Percentiles rank a stretch among this genome's conserved stretches.
Conservation (phyloP, 1,140 invertebrate species). For the Drosophila teissieri region DNA sequence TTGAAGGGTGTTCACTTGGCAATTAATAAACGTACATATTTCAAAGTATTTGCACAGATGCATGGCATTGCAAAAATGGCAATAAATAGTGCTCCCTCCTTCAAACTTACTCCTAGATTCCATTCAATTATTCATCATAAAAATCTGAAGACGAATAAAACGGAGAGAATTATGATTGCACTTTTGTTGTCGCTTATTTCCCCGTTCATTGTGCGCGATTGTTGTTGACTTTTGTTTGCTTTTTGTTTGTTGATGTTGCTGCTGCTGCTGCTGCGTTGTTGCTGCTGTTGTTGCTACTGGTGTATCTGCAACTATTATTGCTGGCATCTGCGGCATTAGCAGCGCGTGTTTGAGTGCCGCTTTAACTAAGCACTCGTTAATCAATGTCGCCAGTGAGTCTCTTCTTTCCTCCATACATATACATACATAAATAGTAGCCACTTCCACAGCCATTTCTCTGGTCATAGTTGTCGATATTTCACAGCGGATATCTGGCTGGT, state of each 20-base stretch:
- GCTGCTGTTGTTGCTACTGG: constrained; percentile 22
- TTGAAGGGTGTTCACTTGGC: constrained; percentile 8
- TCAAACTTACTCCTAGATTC: constrained; percentile 33
- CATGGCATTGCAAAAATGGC: not conserved
- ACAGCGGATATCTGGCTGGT: constrained; percentile 6
- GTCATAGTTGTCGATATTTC: constrained; percentile 2
- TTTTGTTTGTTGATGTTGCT: constrained; percentile 14
- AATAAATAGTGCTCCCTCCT: constrained; percentile 15
- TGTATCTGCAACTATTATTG: constrained; percentile 25
- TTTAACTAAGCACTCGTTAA: constrained; percentile 70
- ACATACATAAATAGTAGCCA: not conserved
- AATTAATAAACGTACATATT: constrained; percentile 28
- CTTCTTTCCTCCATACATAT: not conserved
- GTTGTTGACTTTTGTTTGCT: constrained; percentile 21
- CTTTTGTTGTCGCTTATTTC: constrained; percentile 37
- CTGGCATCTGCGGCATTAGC: constrained; percentile 49
- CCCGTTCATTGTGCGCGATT: constrained; percentile 27
- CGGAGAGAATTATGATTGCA: constrained; percentile 31
- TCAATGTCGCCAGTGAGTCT: constrained; percentile 57
- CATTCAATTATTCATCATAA: constrained; percentile 36
- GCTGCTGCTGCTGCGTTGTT: constrained; percentile 2
- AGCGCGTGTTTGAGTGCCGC: constrained; percentile 72
- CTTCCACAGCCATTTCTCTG: not conserved
- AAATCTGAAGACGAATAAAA: constrained; percentile 10
- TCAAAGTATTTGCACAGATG: constrained; percentile 20